Conservation (phyloP, 2,888 invertebrate genomes). For the Nemotelus pantherinus region DNA sequence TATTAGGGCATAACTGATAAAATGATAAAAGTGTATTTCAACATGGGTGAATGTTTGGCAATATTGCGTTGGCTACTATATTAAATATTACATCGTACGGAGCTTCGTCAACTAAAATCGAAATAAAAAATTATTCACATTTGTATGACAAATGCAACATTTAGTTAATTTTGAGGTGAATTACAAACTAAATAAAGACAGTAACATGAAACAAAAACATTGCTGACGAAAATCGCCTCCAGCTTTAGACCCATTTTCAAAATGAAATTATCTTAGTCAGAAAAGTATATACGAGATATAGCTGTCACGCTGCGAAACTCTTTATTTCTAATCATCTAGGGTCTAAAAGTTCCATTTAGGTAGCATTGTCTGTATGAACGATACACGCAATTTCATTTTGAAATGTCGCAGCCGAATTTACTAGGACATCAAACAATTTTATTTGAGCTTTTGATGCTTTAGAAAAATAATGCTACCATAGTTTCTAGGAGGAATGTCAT, state of each 20-base stretch:
- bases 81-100: too few relatives aligned
- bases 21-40: too few relatives aligned
- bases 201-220: slow-evolving; percentile 47
- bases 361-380: too few relatives aligned
- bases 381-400: not conserved
- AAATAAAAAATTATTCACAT: too few relatives aligned
- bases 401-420: slow-evolving; percentile 25
- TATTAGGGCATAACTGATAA: too few relatives aligned
- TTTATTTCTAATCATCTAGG: too few relatives aligned
- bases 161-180: slow-evolving; percentile 15
- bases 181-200: not conserved
- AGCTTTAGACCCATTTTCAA: slow-evolving; percentile 53
- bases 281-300: too few relatives aligned
- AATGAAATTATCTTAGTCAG: slow-evolving; percentile 53
- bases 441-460: not conserved
- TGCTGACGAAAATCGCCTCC: slow-evolving; percentile 50
- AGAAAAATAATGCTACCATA: not conserved
- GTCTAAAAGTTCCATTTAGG: too few relatives aligned
- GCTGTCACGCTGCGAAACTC: too few relatives aligned
- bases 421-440: not conserved
- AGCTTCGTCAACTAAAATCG: too few relatives aligned
- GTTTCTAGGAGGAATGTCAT: not conserved
- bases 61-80: too few relatives aligned
- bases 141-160: slow-evolving; percentile 32
- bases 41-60: too few relatives aligned